Evolutionary conservation across 2,888 invertebrate genomes (phyloP).

Genomic region (Acrocyrtus sp.): DNA sequence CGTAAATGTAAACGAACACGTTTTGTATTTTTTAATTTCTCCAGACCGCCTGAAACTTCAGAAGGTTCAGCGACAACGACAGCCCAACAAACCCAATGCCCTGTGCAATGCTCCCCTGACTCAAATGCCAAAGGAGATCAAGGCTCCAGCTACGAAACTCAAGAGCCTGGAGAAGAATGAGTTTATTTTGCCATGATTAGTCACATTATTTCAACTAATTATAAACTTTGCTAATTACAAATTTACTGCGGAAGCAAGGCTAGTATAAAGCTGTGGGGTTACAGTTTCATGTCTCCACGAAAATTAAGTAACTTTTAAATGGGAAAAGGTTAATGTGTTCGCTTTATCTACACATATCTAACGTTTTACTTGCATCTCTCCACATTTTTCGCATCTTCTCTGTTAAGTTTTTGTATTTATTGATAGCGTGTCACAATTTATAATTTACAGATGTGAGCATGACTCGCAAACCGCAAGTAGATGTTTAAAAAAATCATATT

Average conservation of each 20-base stretch:
- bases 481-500: too few relatives aligned
- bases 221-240: too few relatives aligned
- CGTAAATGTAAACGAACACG: background rate
- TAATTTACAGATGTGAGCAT: too few relatives aligned
- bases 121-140: background rate
- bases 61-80: background rate
- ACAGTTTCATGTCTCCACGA: too few relatives aligned
- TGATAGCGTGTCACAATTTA: too few relatives aligned
- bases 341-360: background rate
- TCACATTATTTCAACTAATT: background rate
- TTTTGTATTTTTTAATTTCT: too few relatives aligned
- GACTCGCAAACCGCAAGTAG: too few relatives aligned
- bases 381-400: background rate
- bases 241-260: too few relatives aligned
- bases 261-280: too few relatives aligned
- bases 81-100: slow-evolving; percentile 7
- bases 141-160: background rate
- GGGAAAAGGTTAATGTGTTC: background rate
- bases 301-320: background rate
- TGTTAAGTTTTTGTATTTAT: too few relatives aligned
- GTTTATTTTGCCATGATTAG: background rate
- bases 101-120: too few relatives aligned
- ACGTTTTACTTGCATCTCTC: too few relatives aligned
- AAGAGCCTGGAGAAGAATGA: background rate
- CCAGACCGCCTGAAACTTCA: background rate